Evolutionary conservation across 2,113 vertebrate species (phyloP).

Genomic region (Martes martes): DNA sequence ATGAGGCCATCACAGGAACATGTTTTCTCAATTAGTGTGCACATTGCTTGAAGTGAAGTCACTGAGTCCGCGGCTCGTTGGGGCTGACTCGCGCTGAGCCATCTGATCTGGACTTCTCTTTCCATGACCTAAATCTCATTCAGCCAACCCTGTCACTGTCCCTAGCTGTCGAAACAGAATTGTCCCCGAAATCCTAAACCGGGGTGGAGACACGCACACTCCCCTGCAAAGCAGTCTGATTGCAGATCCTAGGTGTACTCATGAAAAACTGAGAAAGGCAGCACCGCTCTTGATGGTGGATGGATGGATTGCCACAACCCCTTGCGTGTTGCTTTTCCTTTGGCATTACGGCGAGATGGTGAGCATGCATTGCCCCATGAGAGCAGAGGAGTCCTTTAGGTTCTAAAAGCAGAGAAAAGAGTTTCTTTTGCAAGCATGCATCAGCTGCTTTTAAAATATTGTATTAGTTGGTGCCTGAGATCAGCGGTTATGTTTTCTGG

Average conservation of each 20-base stretch:
- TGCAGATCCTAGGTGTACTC: background rate
- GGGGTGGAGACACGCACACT: background rate
- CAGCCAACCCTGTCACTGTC: background rate
- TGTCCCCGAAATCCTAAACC: background rate
- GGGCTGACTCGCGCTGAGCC: background rate
- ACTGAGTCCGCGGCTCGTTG: background rate
- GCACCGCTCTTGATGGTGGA: background rate
- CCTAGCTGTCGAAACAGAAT: background rate
- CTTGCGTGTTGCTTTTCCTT: background rate
- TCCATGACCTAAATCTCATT: constrained; percentile 11
- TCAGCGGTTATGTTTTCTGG: constrained; percentile 63
- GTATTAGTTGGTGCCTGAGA: constrained; percentile 3
- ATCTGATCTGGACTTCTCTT: constrained; percentile 49
- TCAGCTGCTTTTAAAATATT: constrained; percentile 54
- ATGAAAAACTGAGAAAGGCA: background rate
- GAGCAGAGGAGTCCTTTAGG: constrained; percentile 15
- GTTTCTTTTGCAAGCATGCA: constrained; percentile 44
- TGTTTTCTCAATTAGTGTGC: constrained; percentile 71
- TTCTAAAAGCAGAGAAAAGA: constrained; percentile 30
- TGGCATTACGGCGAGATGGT: background rate
- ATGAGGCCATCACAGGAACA: constrained; percentile 67
- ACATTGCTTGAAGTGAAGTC: constrained; percentile 68
- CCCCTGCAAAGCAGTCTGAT: background rate
- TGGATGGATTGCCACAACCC: background rate
- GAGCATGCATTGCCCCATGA: background rate